These are phyloP conservation scores for Mercenaria mercenaria DNA, from an alignment of 1,140 invertebrate genomes.

Conservation along the genomic window DNA sequence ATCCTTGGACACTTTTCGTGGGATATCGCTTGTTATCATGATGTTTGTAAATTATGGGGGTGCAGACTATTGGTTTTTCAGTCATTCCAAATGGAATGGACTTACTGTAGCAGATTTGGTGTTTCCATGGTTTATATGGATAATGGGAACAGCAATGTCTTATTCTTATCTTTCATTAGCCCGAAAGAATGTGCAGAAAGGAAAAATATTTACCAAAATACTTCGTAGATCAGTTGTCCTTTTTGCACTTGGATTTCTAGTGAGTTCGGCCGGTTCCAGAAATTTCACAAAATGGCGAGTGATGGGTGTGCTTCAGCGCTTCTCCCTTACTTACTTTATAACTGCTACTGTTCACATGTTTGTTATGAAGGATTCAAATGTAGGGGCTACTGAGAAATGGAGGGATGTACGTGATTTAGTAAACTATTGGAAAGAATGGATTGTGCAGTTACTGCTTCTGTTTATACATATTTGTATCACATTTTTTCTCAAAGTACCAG, in stretches of 20 bases:
- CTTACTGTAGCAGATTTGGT: constrained; percentile 95
- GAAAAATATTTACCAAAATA: constrained; percentile 86
- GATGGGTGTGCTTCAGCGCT: constrained; percentile 94
- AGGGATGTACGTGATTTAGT: constrained; percentile 89
- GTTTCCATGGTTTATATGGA: constrained; percentile 97
- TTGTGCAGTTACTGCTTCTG: constrained; percentile 89
- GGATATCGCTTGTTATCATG: constrained; percentile 86
- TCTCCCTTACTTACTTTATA: constrained; percentile 92
- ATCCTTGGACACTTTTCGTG: constrained; percentile 65
- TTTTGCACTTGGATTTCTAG: constrained; percentile 74
- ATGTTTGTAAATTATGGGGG: constrained; percentile 94
- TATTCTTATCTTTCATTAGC: constrained; percentile 92
- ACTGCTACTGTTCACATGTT: constrained; percentile 90
- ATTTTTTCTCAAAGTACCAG: constrained; percentile 90
- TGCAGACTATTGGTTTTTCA: constrained; percentile 94
- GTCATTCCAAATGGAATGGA: constrained; percentile 97
- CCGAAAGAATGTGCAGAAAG: constrained; percentile 88
- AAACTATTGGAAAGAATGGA: constrained; percentile 90
- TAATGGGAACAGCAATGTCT: constrained; percentile 95
- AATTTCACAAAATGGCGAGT: constrained; percentile 88
- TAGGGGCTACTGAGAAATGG: constrained; percentile 77
- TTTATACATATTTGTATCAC: constrained; percentile 90
- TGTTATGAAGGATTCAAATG: constrained; percentile 79
- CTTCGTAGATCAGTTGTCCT: constrained; percentile 89
- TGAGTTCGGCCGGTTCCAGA: constrained; percentile 70